Evolutionary conservation across 2,797 vertebrate genomes (phyloP), one percentile per base, ranked within the genome.

Genomic region (Pseudochirops corinnae): DNA sequence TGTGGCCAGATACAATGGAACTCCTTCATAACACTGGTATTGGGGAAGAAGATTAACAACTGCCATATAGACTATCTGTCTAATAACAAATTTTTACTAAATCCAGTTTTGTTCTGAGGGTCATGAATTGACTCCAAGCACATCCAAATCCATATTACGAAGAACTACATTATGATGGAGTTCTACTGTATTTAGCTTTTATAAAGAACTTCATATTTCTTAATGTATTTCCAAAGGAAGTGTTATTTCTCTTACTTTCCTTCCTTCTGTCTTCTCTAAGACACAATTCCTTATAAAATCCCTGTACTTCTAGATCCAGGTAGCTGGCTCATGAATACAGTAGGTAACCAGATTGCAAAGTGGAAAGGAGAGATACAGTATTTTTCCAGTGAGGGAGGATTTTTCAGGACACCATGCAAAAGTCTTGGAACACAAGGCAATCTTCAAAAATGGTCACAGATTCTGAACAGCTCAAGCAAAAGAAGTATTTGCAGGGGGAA

Each of bases 371-470:
- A 82, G n/a, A 39, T 21, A 91, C 52, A 90, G 91, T 92, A 87
- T 93, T 52, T 92, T 91, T 94, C 60, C 95, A 62, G 82, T 56
- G 60, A 74, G 90, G n/a, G n/a, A 53, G 67, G 93, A 52, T 96
- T 91, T 96, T 95, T 50, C 94, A 93, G 93, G 97, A 94, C 46
- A 94, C 31, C 28, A 55, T 94, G 91, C 90, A 91, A 60, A 97
- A 96, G 55, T 93, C 56, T 91, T 95, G 82, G 31, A 93, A 92
- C 31, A 53, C 39, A 95, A 95, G 93, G 96, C 74, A 95, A 87
- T 52, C 87, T 93, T 55, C 95, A 94, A 56, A 67, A 39, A 90
- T 31, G 52, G 62, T 46, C 55, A 26, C 74, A 90, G 82, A 91
- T 91, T 39, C 91, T 0, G 53, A 93, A 67, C 92, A 33, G 29